These are phyloP conservation scores for Oryzias celebensis DNA, from an alignment of 2,113 vertebrate genomes.

Conservation along the genomic window DNA sequence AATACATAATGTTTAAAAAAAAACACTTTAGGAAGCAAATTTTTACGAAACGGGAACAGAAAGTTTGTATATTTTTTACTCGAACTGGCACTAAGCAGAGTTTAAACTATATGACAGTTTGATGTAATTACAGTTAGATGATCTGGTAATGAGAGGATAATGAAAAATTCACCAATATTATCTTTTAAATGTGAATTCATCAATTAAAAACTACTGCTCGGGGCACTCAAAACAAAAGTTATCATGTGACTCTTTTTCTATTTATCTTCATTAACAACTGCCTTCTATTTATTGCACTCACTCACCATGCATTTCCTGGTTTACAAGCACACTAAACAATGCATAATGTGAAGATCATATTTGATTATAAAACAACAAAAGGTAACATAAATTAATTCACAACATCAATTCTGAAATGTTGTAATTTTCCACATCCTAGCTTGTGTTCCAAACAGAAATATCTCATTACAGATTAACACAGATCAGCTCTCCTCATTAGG, in stretches of 20 bases:
- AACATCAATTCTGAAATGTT: slow-evolving; percentile 39
- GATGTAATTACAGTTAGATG: slow-evolving; percentile 31
- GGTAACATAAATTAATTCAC: slow-evolving; percentile 34
- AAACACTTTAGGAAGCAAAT: too few species aligned
- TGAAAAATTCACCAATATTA: too few species aligned
- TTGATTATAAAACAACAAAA: slow-evolving; percentile 27
- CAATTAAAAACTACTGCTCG: too few species aligned
- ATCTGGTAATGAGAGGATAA: slow-evolving; percentile 9
- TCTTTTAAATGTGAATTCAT: too few species aligned
- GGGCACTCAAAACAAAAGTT: too few species aligned
- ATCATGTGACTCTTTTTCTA: too few species aligned
- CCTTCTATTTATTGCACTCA: slow-evolving; percentile 25
- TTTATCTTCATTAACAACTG: too few species aligned
- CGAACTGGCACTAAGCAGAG: slow-evolving; percentile 15
- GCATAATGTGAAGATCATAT: slow-evolving; percentile 12
- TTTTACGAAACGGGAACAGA: too few species aligned
- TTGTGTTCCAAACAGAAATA: slow-evolving; percentile 37
- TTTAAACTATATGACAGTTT: slow-evolving; percentile 24
- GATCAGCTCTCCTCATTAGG: slow-evolving; percentile 64
- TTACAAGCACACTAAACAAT: background rate
- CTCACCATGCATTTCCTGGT: slow-evolving; percentile 7
- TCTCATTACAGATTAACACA: slow-evolving; percentile 64
- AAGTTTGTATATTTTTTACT: too few species aligned
- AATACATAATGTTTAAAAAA: background rate
- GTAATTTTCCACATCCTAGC: slow-evolving; percentile 39